phyloP scores from a whole-genome alignment of 2,797 vertebrate genomes.

The Sparus aurata region DNA sequence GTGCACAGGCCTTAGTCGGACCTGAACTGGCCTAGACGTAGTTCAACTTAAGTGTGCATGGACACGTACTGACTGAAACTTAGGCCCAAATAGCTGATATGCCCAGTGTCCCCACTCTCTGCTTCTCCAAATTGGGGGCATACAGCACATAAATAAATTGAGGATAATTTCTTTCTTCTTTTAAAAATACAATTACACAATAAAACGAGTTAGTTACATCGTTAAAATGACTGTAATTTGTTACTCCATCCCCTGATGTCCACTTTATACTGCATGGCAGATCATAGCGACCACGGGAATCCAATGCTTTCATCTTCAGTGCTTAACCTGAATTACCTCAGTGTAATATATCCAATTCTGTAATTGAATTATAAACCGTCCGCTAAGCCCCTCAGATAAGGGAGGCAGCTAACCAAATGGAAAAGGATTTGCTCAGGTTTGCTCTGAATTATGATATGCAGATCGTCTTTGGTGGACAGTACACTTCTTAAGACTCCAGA shows the following conservation, averaged over 20 bases:
- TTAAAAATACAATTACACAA: neutral
- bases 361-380: constrained; percentile 75
- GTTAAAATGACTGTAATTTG: neutral
- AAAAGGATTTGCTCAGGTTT: constrained; percentile 75
- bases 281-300: constrained; percentile 39
- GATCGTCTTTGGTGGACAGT: constrained; percentile 57
- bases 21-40: too few relatives aligned
- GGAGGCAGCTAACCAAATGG: constrained; percentile 68
- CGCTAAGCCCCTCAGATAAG: constrained; percentile 72
- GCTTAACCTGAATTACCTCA: constrained; percentile 72
- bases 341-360: constrained; percentile 68
- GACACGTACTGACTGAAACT: too few relatives aligned
- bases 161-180: too few relatives aligned
- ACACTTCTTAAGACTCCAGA: constrained; percentile 54
- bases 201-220: neutral
- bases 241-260: neutral
- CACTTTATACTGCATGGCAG: neutral
- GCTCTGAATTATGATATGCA: constrained; percentile 72
- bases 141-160: too few relatives aligned
- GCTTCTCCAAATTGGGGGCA: too few relatives aligned
- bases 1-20: too few relatives aligned
- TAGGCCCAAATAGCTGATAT: too few relatives aligned
- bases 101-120: too few relatives aligned
- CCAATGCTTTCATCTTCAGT: constrained; percentile 50
- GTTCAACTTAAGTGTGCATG: too few relatives aligned